Evolutionary conservation across 2,113 vertebrate genomes (phyloP).

Genomic region (Plotosus lineatus): DNA sequence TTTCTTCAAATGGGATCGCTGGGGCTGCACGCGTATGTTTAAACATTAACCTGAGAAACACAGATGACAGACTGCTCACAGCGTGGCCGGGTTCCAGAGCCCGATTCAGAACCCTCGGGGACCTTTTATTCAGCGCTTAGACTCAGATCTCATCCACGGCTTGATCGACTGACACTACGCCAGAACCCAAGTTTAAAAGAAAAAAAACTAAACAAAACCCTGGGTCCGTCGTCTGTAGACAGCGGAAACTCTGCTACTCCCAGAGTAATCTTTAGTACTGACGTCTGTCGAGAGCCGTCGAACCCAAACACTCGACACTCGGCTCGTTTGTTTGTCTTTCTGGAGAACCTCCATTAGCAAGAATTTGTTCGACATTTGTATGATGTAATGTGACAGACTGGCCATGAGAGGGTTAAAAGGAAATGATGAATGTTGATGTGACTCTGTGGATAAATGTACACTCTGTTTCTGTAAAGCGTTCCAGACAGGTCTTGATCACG

Average conservation of each 20-base stretch:
- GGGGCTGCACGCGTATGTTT: constrained; percentile 34
- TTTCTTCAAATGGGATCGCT: constrained; percentile 52
- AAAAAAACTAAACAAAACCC: neutral
- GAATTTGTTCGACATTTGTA: neutral
- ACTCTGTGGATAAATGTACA: neutral
- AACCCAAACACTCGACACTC: neutral
- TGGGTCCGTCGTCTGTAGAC: neutral
- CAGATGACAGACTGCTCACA: constrained; percentile 47
- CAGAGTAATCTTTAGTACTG: neutral
- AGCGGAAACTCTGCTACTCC: neutral
- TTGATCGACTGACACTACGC: neutral
- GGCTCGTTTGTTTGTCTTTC: neutral
- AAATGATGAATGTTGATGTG: constrained; percentile 8
- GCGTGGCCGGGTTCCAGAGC: constrained; percentile 57
- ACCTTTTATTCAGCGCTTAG: constrained; percentile 57
- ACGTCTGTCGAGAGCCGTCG: neutral
- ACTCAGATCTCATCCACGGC: constrained; percentile 41
- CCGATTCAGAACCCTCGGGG: constrained; percentile 50
- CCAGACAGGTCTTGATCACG: neutral
- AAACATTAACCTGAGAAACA: constrained; percentile 31
- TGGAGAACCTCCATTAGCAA: neutral
- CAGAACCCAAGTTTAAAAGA: neutral
- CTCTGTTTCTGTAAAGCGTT: neutral
- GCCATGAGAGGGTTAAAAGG: neutral
- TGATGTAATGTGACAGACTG: constrained; percentile 7